These are phyloP conservation scores for Timandra comae DNA, from an alignment of 2,888 invertebrate species.

Conservation along the genomic window DNA sequence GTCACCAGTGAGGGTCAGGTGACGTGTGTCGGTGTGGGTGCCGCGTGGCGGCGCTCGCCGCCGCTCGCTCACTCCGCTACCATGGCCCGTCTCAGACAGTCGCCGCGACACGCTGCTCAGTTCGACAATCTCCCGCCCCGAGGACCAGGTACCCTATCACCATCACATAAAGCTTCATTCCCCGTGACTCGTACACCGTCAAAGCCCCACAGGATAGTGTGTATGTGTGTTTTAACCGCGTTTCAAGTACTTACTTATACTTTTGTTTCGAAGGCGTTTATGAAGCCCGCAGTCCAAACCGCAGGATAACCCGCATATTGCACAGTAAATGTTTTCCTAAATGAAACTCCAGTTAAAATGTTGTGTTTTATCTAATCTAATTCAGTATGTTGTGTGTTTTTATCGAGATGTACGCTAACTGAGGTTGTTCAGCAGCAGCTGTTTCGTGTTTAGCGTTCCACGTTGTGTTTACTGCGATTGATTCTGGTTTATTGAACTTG, in stretches of 20 bases:
- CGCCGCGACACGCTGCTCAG: slow-evolving; percentile 66
- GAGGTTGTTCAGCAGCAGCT: slow-evolving; percentile 11
- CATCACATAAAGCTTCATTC: slow-evolving; percentile 9
- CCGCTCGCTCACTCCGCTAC: slow-evolving; percentile 58
- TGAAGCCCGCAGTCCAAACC: slow-evolving; percentile 5
- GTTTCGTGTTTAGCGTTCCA: slow-evolving; percentile 7
- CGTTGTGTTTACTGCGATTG: background rate
- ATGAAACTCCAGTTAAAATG: slow-evolving; percentile 12
- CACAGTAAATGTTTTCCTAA: slow-evolving; percentile 6
- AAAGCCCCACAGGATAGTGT: too few species aligned
- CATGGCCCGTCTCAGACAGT: slow-evolving; percentile 72
- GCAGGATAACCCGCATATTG: slow-evolving; percentile 4
- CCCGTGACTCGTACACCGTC: background rate
- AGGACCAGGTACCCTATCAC: slow-evolving; percentile 62
- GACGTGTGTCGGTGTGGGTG: slow-evolving; percentile 44
- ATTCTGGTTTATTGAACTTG: background rate
- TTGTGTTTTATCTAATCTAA: slow-evolving; percentile 12
- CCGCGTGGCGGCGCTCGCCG: slow-evolving; percentile 37
- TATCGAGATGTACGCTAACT: slow-evolving; percentile 1
- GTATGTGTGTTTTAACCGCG: background rate
- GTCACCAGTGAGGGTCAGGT: slow-evolving; percentile 31
- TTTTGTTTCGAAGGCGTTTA: slow-evolving; percentile 13
- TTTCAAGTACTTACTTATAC: background rate
- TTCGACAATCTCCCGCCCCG: slow-evolving; percentile 64
- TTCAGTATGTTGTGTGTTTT: slow-evolving; percentile 3